These are phyloP conservation scores for Mythimna pallens DNA, from an alignment of 2,888 invertebrate genomes.

Conservation along the genomic window DNA sequence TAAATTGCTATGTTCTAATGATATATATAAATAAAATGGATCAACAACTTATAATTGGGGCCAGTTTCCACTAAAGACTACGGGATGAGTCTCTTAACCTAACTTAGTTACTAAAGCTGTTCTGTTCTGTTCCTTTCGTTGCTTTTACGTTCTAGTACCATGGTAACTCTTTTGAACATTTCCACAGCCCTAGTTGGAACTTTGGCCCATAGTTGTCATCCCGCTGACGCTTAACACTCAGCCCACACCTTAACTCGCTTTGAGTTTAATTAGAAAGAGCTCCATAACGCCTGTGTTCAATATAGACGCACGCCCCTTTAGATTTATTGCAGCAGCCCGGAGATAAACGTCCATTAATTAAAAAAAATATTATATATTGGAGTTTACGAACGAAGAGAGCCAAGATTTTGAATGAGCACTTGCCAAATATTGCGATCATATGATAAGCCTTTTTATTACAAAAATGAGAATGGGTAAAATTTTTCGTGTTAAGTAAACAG, in stretches of 20 bases:
- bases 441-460: conserved; percentile 34
- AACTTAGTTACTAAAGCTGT: too few species aligned
- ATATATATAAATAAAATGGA: neutral
- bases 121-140: too few species aligned
- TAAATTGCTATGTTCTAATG: too few species aligned
- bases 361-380: conserved; percentile 85
- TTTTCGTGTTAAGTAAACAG: conserved; percentile 32
- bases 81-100: too few species aligned
- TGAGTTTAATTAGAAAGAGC: conserved; percentile 89
- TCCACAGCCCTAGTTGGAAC: neutral
- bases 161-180: too few species aligned
- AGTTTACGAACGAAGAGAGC: conserved; percentile 58
- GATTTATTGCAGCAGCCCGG: conserved; percentile 87
- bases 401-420: conserved; percentile 52
- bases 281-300: conserved; percentile 87
- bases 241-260: conserved; percentile 69
- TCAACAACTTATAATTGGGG: neutral
- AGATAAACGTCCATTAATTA: conserved; percentile 90
- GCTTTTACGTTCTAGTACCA: neutral
- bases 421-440: conserved; percentile 60
- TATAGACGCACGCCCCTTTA: conserved; percentile 86
- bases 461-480: conserved; percentile 22
- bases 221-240: conserved; percentile 46
- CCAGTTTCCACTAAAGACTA: too few species aligned
- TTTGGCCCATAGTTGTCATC: too few species aligned